Percentiles rank a stretch among this genome's conserved stretches.
Conservation (phyloP, 2,797 vertebrate species). For the Sparidentex hasta region DNA sequence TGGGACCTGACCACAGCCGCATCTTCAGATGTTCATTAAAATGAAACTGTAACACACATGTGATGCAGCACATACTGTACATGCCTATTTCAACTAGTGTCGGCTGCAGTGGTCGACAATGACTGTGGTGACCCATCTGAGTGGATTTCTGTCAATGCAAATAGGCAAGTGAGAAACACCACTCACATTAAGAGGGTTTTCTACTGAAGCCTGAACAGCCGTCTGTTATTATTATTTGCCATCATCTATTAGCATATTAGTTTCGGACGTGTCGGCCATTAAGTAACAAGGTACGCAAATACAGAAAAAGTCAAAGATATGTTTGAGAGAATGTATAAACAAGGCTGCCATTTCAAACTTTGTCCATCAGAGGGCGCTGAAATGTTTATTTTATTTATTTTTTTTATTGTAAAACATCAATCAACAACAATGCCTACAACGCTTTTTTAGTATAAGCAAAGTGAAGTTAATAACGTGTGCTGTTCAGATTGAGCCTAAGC, state of each 20-base stretch:
- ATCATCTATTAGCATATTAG: background rate
- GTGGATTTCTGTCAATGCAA: slow-evolving; percentile 6
- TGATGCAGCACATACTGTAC: background rate
- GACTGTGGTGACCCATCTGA: background rate
- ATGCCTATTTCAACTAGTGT: background rate
- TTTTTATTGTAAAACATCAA: no score
- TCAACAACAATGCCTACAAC: no score
- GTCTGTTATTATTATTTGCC: no score
- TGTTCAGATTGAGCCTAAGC: background rate
- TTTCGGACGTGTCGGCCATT: fast-evolving
- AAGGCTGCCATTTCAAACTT: background rate
- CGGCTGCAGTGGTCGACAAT: background rate
- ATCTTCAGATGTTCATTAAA: background rate
- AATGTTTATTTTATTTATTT: no score
- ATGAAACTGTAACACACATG: no score
- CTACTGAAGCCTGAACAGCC: background rate
- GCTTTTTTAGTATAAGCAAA: slow-evolving; percentile 8
- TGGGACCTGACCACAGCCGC: background rate
- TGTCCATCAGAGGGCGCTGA: background rate
- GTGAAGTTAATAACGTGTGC: slow-evolving; percentile 9
- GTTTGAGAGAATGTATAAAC: no score
- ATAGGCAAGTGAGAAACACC: background rate
- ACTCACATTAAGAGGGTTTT: background rate
- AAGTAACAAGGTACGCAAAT: background rate
- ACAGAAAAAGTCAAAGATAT: no score